Base-by-base conservation (phyloP, 2,888 invertebrate genomes). In the Brassicogethes aeneus region DNA sequence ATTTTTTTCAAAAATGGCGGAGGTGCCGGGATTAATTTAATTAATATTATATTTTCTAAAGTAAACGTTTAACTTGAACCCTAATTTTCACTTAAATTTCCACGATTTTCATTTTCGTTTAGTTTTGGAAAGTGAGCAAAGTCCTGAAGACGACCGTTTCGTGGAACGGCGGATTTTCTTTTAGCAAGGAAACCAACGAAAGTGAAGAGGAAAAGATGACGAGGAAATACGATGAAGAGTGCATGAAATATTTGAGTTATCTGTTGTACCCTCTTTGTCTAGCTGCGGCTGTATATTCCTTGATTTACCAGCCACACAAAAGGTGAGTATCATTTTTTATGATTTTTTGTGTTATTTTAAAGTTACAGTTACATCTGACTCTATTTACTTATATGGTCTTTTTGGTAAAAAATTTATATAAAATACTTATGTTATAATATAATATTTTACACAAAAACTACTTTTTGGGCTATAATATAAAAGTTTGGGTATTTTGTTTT, bases 41-140 rank as follows among this genome's bases (percentile, higher is more conserved):
- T n/a, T n/a, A n/a, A n/a, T n/a, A n/a, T n/a, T n/a, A n/a, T n/a
- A n/a, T n/a, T n/a, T n/a, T n/a, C n/a, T n/a, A n/a, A n/a, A n/a
- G n/a, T n/a, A n/a, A n/a, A 15, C 8, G 15, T 10, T 16, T 8
- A 16, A 17, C 13, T 38, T 34, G 16, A 17, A 14, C 8, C n/a
- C 13, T 10, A n/a, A 14, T 37, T 13, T 15, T 16, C 7, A 16
- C n/a, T 41, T 13, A 1, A n/a, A 3, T 39, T 40, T 12, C 29
- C 13, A n/a, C 17, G 16, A 14, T 13, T 10, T 15, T 10, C 13
- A 15, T 34, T 36, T 41, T 32, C 12, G 7, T 30, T 14, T 63
- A 90, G 86, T 61, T 92, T 42, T 96, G 97, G 97, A 97, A 97
- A 70, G 84, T 92, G 33, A 89, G 82, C 48, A 96, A 95, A 65